A percentile compares a stretch with the other conserved stretches of the same genome.
Conservation (phyloP, 2,113 vertebrate species). For the Paramisgurnus dabryanus region DNA sequence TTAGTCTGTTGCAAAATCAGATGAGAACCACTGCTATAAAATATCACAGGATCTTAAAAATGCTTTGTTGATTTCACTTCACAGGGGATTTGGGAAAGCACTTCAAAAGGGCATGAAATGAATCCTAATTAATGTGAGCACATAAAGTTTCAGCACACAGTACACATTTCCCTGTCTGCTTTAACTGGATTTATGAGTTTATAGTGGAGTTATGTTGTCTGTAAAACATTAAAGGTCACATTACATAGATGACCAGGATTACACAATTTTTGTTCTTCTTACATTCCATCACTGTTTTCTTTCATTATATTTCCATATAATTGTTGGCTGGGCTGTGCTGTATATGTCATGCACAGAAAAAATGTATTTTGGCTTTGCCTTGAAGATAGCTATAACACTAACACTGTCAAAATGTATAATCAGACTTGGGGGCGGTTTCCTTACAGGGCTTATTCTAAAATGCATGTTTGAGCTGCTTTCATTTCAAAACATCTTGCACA, state of each 20-base stretch:
- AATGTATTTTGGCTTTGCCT: not conserved
- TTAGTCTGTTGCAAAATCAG: too few species aligned
- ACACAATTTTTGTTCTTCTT: not conserved
- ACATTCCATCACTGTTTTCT: not conserved
- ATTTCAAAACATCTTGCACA: too few species aligned
- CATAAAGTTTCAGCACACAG: constrained; percentile 3
- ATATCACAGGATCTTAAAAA: not conserved
- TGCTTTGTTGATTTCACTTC: not conserved
- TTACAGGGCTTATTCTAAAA: too few species aligned
- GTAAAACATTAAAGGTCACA: not conserved
- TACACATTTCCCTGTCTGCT: not conserved
- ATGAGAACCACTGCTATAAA: too few species aligned
- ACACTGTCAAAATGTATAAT: not conserved
- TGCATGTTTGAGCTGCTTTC: too few species aligned
- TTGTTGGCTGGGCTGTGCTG: constrained; percentile 4
- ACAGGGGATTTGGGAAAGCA: not conserved
- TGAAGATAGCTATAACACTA: not conserved
- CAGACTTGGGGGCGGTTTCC: not conserved
- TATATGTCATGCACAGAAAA: constrained; percentile 4
- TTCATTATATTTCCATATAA: not conserved
- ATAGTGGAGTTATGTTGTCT: constrained; percentile 18
- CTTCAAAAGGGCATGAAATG: constrained; percentile 27
- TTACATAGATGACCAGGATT: constrained; percentile 26
- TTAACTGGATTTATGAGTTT: constrained; percentile 32
- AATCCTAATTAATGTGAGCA: constrained; percentile 36